Percentiles rank a stretch among this genome's conserved stretches.
Evolutionary conservation across 2,113 vertebrate genomes (phyloP).

Genomic region (Gyps fulvus): DNA sequence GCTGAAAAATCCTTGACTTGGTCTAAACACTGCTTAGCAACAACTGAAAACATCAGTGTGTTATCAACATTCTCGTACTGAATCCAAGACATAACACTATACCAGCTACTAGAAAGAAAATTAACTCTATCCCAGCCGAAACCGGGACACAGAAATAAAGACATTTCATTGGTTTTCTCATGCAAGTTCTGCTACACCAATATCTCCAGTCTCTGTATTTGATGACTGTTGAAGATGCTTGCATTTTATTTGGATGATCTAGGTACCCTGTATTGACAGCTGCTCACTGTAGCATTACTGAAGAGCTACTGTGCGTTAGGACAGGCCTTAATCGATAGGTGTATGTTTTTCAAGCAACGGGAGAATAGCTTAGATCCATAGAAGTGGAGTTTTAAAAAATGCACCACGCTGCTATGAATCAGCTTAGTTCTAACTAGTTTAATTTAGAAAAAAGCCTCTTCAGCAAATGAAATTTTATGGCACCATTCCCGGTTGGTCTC

Average conservation of each 20-base stretch:
- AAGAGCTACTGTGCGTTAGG: neutral
- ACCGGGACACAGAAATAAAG: neutral
- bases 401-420: neutral
- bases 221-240: neutral
- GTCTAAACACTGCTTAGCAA: too few relatives aligned
- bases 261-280: neutral
- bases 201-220: neutral
- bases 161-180: neutral
- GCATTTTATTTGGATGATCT: neutral
- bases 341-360: neutral
- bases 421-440: conserved; percentile 7
- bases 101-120: too few relatives aligned
- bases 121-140: too few relatives aligned
- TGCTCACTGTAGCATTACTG: neutral
- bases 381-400: neutral
- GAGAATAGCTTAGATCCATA: neutral
- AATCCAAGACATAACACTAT: too few relatives aligned
- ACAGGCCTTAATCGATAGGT: neutral
- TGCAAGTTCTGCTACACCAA: neutral
- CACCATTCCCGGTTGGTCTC: neutral
- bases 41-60: too few relatives aligned
- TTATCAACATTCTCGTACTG: too few relatives aligned
- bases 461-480: conserved; percentile 35
- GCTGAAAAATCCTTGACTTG: too few relatives aligned
- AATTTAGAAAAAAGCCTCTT: conserved; percentile 52